Conservation (phyloP, 2,797 vertebrate genomes). For the Petrocephalus schoutedeni region DNA sequence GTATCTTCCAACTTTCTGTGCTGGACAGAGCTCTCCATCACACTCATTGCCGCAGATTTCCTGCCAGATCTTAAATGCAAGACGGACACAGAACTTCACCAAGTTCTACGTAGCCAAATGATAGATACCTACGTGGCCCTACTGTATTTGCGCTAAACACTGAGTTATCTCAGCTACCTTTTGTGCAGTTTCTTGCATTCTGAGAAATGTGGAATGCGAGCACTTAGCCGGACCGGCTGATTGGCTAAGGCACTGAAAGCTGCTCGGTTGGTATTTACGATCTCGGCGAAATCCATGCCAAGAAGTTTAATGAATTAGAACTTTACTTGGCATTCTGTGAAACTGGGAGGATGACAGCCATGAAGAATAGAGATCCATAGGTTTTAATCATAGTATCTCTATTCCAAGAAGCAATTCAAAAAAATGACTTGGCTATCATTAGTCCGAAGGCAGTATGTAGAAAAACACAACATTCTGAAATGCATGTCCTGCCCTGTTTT, state of each 20-base stretch:
- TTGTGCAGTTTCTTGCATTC: background rate
- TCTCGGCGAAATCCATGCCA: slow-evolving; percentile 36
- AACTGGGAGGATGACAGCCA: background rate
- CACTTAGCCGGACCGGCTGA: background rate
- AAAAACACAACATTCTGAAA: background rate
- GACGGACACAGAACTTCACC: background rate
- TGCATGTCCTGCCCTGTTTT: background rate
- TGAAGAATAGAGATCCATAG: slow-evolving; percentile 29
- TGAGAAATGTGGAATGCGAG: background rate
- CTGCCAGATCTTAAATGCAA: background rate
- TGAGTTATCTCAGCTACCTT: background rate
- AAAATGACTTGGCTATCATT: background rate
- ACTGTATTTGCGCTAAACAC: background rate
- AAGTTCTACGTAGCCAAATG: background rate
- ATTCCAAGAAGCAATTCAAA: slow-evolving; percentile 9
- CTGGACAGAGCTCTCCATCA: background rate
- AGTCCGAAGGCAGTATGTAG: background rate
- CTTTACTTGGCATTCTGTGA: slow-evolving; percentile 27
- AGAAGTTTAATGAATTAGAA: slow-evolving; percentile 48
- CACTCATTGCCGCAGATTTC: background rate
- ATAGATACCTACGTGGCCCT: background rate
- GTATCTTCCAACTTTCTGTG: background rate
- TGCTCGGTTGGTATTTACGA: slow-evolving; percentile 34
- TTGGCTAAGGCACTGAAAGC: slow-evolving; percentile 35
- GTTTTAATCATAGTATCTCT: slow-evolving; percentile 49